Evolutionary conservation across 2,113 vertebrate genomes (phyloP).

Genomic region (Centrocercus urophasianus): DNA sequence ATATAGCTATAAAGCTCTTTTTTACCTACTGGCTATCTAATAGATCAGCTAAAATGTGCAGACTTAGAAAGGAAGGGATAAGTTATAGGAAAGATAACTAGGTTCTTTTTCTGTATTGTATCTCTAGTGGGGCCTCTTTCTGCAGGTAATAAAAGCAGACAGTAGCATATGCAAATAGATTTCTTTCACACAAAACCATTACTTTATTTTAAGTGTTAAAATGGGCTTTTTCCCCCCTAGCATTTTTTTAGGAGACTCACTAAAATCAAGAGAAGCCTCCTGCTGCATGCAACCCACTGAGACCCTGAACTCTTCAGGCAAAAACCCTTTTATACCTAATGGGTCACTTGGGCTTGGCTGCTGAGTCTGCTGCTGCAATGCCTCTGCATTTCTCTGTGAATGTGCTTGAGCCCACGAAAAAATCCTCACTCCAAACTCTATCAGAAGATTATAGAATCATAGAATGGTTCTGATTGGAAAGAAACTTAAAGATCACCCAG

Average conservation of each 20-base stretch:
- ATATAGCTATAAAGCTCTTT: background rate
- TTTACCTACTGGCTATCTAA: background rate
- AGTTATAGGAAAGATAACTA: background rate
- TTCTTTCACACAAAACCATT: background rate
- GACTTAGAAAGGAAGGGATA: background rate
- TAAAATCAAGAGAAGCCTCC: background rate
- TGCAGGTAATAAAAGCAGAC: background rate
- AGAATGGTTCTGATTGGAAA: background rate
- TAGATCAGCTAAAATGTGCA: background rate
- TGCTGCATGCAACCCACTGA: background rate
- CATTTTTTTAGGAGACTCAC: background rate
- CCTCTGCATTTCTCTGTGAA: background rate
- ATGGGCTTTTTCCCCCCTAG: rapidly evolving
- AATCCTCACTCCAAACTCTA: background rate
- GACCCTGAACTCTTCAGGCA: background rate
- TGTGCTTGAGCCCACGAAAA: background rate
- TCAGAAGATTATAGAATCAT: background rate
- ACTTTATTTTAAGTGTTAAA: background rate
- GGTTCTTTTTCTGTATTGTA: background rate
- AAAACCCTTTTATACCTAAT: background rate
- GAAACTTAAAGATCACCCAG: background rate
- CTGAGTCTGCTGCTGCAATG: background rate
- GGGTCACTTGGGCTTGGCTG: background rate
- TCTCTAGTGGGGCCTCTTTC: background rate
- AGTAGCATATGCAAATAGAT: background rate